phyloP scores from a whole-genome alignment of 35 echinoderm and acorn worm species.

The Apostichopus californicus region DNA sequence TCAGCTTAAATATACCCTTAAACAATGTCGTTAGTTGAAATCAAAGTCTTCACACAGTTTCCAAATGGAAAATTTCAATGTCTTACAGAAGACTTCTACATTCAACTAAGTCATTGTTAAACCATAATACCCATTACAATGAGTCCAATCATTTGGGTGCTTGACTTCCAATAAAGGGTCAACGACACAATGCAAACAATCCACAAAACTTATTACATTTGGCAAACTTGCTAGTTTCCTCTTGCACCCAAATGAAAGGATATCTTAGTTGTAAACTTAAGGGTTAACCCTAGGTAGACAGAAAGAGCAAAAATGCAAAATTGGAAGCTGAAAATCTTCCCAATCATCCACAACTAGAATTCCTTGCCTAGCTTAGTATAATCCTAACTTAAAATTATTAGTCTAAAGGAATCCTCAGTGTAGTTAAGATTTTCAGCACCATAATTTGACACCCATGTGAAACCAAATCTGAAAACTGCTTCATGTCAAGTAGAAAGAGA shows the following conservation, averaged over 20 bases:
- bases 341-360: background rate
- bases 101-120: constrained; percentile 23
- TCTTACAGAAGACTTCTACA: constrained; percentile 48
- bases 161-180: background rate
- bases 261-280: background rate
- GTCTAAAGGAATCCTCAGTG: background rate
- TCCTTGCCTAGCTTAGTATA: background rate
- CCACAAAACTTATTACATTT: no score
- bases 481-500: background rate
- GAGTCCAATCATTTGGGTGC: constrained; percentile 35
- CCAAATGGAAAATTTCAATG: background rate
- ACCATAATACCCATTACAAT: background rate
- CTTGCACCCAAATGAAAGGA: constrained; percentile 3
- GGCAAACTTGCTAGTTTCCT: no score
- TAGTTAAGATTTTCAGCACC: background rate
- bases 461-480: constrained; percentile 45
- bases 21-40: background rate
- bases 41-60: constrained; percentile 34
- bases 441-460: background rate
- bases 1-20: background rate
- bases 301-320: constrained; percentile 19
- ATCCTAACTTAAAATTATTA: constrained; percentile 25
- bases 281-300: background rate
- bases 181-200: background rate
- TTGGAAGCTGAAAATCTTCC: constrained; percentile 17